Percentiles rank a stretch among this genome's conserved stretches.
These are phyloP conservation scores for Laticauda laticaudata DNA, from an alignment of 2,113 vertebrate species.

Conservation along the genomic window DNA sequence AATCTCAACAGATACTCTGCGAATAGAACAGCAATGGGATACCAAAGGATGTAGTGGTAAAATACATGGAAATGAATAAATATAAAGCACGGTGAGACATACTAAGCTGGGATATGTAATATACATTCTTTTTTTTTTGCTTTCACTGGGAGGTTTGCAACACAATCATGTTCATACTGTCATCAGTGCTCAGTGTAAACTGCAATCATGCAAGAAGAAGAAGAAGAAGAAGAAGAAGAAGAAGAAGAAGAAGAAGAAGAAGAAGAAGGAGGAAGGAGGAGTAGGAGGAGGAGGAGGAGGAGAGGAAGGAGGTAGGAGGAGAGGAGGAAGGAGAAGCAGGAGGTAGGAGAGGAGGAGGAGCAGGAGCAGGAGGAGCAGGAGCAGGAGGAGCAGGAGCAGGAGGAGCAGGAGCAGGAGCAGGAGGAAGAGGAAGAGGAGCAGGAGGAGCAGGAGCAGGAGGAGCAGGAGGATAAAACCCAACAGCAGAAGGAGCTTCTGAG, in stretches of 20 bases:
- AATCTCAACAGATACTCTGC: neutral
- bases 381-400: too few species aligned
- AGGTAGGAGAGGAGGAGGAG: too few species aligned
- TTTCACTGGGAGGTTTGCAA: neutral
- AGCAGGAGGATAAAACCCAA: neutral
- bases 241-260: too few species aligned
- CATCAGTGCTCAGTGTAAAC: neutral
- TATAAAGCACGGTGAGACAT: neutral
- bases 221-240: neutral
- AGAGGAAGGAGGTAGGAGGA: too few species aligned
- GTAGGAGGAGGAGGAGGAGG: too few species aligned
- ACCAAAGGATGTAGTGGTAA: neutral
- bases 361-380: too few species aligned
- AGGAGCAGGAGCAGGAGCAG: too few species aligned
- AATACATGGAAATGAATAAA: too few species aligned
- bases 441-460: too few species aligned
- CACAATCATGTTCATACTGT: neutral
- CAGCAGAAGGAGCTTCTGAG: neutral
- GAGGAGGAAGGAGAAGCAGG: too few species aligned
- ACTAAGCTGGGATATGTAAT: neutral
- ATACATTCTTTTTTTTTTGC: slow-evolving; percentile 15
- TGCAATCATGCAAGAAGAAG: neutral
- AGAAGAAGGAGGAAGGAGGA: too few species aligned
- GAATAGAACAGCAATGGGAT: neutral
- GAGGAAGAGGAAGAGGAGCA: too few species aligned